These are phyloP conservation scores for Platycheirus rosarum DNA, from an alignment of 2,888 invertebrate genomes.

Conservation along the genomic window DNA sequence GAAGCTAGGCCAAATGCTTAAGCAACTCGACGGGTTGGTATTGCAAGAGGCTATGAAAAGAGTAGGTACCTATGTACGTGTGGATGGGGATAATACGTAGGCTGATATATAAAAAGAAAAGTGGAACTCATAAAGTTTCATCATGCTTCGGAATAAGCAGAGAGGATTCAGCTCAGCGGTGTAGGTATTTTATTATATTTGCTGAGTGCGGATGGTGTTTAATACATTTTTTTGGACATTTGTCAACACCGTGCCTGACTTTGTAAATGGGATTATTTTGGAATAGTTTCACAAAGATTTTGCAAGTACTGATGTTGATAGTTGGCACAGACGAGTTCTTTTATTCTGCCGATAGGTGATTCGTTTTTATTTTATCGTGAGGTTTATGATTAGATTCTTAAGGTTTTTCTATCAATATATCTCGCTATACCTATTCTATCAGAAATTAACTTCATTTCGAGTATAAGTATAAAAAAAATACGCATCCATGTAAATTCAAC, in stretches of 20 bases:
- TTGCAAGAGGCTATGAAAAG: not conserved
- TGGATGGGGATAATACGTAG: conserved; percentile 5
- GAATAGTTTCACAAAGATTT: conserved; percentile 37
- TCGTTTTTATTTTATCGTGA: conserved; percentile 13
- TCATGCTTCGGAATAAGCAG: conserved; percentile 60
- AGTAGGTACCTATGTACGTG: conserved; percentile 12
- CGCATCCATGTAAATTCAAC: conserved; percentile 15
- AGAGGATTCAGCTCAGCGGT: conserved; percentile 38
- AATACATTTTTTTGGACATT: conserved; percentile 54
- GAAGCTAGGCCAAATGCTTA: conserved; percentile 49
- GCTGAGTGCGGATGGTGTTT: conserved; percentile 62
- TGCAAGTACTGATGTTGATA: not conserved
- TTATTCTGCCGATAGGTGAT: conserved; percentile 29
- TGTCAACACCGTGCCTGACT: conserved; percentile 51
- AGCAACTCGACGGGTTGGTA: conserved; percentile 7
- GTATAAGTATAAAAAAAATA: conserved; percentile 17
- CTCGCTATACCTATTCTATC: conserved; percentile 1
- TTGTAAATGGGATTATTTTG: conserved; percentile 58
- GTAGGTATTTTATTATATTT: conserved; percentile 63
- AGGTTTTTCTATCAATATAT: not conserved
- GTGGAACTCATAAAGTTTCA: conserved; percentile 62
- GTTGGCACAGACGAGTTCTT: conserved; percentile 14
- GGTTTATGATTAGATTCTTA: conserved; percentile 25
- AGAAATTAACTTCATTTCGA: conserved; percentile 42
- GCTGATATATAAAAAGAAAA: conserved; percentile 25